phyloP scores from a whole-genome alignment of 2,888 invertebrate genomes.

The Philhelius pedissequus region DNA sequence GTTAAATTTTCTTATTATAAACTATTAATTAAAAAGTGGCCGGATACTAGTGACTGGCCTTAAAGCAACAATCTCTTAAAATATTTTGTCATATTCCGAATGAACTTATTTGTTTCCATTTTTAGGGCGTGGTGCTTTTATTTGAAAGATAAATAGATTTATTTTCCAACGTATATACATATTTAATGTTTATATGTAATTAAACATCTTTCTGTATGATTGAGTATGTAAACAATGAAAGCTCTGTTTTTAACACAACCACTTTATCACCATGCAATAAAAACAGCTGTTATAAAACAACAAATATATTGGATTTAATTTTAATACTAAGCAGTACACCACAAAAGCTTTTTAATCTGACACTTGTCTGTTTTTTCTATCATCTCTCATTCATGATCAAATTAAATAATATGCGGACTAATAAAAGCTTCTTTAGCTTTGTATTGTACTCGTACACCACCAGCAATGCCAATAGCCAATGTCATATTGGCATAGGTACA shows the following conservation, averaged over 20 bases:
- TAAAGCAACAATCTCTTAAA: too few species aligned
- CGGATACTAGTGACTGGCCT: too few species aligned
- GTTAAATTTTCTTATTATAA: too few species aligned
- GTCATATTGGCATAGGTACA: conserved; percentile 14
- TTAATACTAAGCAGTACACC: not conserved
- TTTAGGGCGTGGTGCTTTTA: too few species aligned
- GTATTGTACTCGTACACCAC: too few species aligned
- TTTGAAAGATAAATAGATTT: not conserved
- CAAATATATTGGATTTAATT: conserved; percentile 2
- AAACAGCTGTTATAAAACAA: conserved; percentile 40
- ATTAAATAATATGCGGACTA: conserved; percentile 20
- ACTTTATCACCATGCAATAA: conserved; percentile 9
- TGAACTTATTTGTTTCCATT: too few species aligned
- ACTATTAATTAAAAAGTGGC: too few species aligned
- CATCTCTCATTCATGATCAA: not conserved
- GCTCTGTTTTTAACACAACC: not conserved
- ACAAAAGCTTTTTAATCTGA: conserved; percentile 25
- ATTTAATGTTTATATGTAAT: not conserved
- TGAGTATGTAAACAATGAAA: not conserved
- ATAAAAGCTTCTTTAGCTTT: not conserved
- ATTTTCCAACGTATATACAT: not conserved
- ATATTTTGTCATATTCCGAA: too few species aligned
- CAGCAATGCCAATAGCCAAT: conserved; percentile 19
- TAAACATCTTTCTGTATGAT: not conserved
- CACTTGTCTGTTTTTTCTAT: not conserved